These are phyloP conservation scores for Engraulis encrasicolus DNA, from an alignment of 2,113 vertebrate genomes.

Conservation along the genomic window DNA sequence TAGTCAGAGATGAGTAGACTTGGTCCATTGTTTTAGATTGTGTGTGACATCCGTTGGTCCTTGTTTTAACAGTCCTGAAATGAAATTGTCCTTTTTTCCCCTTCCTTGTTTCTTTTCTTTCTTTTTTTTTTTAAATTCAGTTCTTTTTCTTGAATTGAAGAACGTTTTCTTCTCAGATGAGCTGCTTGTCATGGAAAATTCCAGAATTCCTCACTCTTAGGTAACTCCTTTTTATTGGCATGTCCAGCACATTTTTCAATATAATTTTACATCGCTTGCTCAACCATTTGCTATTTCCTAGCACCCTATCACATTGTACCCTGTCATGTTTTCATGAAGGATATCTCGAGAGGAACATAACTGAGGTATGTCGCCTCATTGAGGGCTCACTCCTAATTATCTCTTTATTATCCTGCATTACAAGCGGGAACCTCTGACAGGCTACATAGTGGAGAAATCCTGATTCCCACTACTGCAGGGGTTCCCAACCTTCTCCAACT, in stretches of 20 bases:
- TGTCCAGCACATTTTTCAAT: constrained; percentile 7
- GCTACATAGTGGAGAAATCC: not conserved
- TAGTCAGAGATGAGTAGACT: too few relatives aligned
- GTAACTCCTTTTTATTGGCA: not conserved
- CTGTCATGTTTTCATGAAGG: not conserved
- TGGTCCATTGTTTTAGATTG: not conserved
- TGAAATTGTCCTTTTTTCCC: not conserved
- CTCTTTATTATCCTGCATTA: not conserved
- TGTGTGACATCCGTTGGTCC: not conserved
- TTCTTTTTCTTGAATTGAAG: not conserved
- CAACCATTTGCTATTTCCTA: not conserved
- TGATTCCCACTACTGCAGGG: not conserved
- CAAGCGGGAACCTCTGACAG: not conserved
- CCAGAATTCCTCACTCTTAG: not conserved
- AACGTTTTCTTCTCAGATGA: not conserved
- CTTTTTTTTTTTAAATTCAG: not conserved
- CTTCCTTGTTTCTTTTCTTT: not conserved
- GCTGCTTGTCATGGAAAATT: constrained; percentile 2
- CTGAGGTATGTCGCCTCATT: not conserved
- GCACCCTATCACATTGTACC: not conserved
- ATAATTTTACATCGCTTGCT: too few relatives aligned
- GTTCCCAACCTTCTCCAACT: too few relatives aligned
- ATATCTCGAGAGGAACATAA: not conserved
- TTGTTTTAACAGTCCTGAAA: not conserved
- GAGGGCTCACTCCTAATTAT: too few relatives aligned